Evolutionary conservation across 2,113 vertebrate species (phyloP).

Genomic region (Festucalex cinctus): DNA sequence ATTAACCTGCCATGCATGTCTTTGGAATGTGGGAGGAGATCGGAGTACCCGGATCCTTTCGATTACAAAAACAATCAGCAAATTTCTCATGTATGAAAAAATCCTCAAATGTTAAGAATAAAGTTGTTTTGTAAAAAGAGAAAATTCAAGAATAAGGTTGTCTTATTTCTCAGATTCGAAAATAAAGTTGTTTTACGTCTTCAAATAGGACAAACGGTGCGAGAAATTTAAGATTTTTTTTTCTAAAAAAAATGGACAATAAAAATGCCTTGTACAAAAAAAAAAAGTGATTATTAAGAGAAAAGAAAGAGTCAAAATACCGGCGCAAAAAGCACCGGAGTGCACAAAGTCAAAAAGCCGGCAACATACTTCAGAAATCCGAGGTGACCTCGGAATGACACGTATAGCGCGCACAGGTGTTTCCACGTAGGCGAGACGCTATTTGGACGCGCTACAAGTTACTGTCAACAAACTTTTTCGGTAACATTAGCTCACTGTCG

Average conservation of each 20-base stretch:
- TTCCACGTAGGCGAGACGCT: background rate
- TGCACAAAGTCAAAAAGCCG: background rate
- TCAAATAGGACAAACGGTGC: no score
- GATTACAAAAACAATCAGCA: no score
- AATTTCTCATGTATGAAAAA: no score
- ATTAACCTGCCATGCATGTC: no score
- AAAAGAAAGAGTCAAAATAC: background rate
- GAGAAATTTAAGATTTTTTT: background rate
- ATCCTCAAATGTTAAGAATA: no score
- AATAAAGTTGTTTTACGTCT: no score
- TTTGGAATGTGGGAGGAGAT: no score
- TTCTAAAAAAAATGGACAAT: no score
- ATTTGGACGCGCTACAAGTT: background rate
- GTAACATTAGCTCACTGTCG: background rate
- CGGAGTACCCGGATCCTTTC: no score
- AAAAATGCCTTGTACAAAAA: no score
- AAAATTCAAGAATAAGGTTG: no score
- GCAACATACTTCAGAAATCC: conserved; percentile 2
- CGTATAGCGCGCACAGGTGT: background rate
- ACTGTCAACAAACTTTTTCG: background rate
- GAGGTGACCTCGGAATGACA: conserved; percentile 11
- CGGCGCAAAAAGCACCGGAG: background rate
- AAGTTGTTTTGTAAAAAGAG: no score
- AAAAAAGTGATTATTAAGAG: background rate
- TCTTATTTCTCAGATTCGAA: background rate